Percentiles rank a stretch among this genome's conserved stretches.
These are phyloP conservation scores for Bujurquina vittata DNA, from an alignment of 2,113 vertebrate species.

Conservation along the genomic window DNA sequence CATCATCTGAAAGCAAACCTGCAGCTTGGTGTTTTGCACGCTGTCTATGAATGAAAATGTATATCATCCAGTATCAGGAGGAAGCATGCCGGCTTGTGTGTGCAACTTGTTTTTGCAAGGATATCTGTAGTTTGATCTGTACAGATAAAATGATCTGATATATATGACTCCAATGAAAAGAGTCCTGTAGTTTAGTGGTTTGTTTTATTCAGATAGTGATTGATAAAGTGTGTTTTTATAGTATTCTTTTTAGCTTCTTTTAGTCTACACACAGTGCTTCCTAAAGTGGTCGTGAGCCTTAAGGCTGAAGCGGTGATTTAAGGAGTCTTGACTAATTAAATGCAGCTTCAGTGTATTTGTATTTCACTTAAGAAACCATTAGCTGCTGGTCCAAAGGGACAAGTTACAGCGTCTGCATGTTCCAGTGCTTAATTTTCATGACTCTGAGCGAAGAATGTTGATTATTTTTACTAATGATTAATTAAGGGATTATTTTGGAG, in stretches of 20 bases:
- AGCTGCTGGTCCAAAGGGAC: neutral
- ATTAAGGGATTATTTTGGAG: conserved; percentile 1
- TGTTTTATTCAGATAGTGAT: neutral
- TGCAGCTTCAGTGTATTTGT: neutral
- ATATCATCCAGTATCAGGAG: neutral
- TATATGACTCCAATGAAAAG: neutral
- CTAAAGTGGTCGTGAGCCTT: neutral
- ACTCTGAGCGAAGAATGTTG: neutral
- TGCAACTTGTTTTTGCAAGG: neutral
- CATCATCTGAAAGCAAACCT: conserved; percentile 1
- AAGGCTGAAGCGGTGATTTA: neutral
- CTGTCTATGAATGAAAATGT: neutral
- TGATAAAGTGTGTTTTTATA: neutral
- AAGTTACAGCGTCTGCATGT: neutral
- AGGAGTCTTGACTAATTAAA: neutral
- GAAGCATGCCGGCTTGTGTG: neutral
- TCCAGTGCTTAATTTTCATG: conserved; percentile 1
- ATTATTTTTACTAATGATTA: neutral
- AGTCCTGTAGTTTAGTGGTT: neutral
- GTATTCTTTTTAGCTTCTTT: neutral
- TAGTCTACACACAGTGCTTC: neutral
- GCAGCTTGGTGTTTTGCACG: neutral
- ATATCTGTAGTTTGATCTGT: neutral
- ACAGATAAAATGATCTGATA: neutral
- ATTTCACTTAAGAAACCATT: neutral